Percentiles rank a stretch among this genome's conserved stretches.
phyloP scores from a whole-genome alignment of 2,113 vertebrate species.

The Ellobius talpinus region DNA sequence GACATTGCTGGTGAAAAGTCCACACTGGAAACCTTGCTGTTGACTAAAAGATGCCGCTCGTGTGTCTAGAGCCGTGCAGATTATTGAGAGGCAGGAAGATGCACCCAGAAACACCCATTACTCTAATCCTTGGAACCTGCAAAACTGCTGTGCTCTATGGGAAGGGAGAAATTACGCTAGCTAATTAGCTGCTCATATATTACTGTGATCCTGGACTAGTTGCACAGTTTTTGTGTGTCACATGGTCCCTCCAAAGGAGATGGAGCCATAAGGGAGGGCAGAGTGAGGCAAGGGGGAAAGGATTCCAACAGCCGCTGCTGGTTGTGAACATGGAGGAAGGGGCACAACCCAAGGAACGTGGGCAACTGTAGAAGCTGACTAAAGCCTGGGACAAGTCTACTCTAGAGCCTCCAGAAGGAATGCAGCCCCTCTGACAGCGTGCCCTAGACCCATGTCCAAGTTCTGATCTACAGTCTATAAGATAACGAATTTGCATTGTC shows the following conservation, averaged over 20 bases:
- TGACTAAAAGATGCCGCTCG: background rate
- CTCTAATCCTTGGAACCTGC: background rate
- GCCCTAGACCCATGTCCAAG: background rate
- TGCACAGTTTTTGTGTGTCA: background rate
- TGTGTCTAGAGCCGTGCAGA: background rate
- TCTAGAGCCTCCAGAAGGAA: background rate
- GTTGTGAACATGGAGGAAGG: background rate
- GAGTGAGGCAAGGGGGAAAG: background rate
- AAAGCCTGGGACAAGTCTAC: background rate
- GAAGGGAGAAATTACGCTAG: background rate
- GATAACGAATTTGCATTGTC: background rate
- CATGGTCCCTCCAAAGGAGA: background rate
- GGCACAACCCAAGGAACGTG: rapidly evolving
- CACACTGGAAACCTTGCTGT: background rate
- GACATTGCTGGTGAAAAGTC: background rate
- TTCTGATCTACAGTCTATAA: background rate
- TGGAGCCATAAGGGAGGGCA: background rate
- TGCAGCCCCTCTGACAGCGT: background rate
- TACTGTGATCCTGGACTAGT: background rate
- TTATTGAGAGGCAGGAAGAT: background rate
- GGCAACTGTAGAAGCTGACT: background rate
- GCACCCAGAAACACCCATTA: background rate
- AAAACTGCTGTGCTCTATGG: background rate
- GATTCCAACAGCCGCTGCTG: background rate
- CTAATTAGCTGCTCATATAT: background rate